phyloP scores from a whole-genome alignment of 2,113 vertebrate species.

The Clarias magur region DNA sequence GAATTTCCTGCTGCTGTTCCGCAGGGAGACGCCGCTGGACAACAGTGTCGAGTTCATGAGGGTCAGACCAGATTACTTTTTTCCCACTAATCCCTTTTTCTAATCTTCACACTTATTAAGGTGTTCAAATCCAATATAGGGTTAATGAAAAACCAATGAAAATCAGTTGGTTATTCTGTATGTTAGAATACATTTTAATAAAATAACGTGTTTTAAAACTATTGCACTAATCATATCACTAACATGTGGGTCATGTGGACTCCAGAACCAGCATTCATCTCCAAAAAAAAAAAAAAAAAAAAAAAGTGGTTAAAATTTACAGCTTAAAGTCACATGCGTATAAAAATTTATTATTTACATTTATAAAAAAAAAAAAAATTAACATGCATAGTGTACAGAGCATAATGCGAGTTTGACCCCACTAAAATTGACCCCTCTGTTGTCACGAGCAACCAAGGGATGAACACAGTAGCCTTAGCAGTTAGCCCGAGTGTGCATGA shows the following conservation, averaged over 20 bases:
- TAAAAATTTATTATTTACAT: not conserved
- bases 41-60: conserved; percentile 95
- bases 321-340: not conserved
- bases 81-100: not conserved
- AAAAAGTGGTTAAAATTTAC: not conserved
- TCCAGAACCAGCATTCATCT: not conserved
- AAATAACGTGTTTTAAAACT: not conserved
- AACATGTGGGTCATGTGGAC: not conserved
- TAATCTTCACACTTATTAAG: not conserved
- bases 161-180: not conserved
- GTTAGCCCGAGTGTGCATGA: too few species aligned
- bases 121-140: not conserved
- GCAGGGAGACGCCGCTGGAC: conserved; percentile 85
- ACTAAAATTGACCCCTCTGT: not conserved
- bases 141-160: not conserved
- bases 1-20: conserved; percentile 90
- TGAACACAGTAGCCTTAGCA: too few species aligned
- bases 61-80: conserved; percentile 66
- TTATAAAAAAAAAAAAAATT: not conserved
- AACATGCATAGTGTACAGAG: not conserved
- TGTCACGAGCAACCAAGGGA: too few species aligned
- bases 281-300: not conserved
- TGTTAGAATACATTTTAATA: not conserved
- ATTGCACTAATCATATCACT: not conserved
- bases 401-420: not conserved